phyloP scores from a whole-genome alignment of 1,140 invertebrate genomes.

The Epicauta chinensis region DNA sequence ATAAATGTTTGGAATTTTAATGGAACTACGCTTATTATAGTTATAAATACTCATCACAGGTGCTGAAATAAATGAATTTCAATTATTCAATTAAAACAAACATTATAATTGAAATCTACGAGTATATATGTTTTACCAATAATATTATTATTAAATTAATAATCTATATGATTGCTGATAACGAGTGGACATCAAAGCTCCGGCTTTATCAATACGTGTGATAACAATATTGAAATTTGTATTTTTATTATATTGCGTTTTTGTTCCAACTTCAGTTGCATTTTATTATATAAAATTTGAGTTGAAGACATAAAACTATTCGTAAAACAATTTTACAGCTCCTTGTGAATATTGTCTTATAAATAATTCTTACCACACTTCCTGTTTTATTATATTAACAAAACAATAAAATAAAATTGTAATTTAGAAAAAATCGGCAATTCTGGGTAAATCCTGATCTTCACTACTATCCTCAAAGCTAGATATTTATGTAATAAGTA shows the following conservation, averaged over 20 bases:
- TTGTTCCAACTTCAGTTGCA: neutral
- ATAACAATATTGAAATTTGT: neutral
- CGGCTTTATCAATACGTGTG: neutral
- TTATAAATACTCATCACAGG: too few species aligned
- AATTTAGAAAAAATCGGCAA: too few species aligned
- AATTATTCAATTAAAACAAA: too few species aligned
- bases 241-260: neutral
- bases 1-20: too few species aligned
- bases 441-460: too few species aligned
- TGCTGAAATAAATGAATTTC: too few species aligned
- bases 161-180: neutral
- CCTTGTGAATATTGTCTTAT: slow-evolving; percentile 2
- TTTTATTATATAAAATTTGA: neutral
- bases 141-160: neutral
- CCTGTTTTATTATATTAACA: neutral
- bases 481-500: too few species aligned
- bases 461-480: too few species aligned
- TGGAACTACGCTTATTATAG: too few species aligned
- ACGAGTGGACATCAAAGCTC: neutral
- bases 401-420: slow-evolving; percentile 1
- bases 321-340: neutral
- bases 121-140: too few species aligned
- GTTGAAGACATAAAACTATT: neutral
- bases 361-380: slow-evolving; percentile 1
- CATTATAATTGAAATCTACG: too few species aligned